phyloP scores from a whole-genome alignment of 2,113 vertebrate species.

The Bettongia penicillata region DNA sequence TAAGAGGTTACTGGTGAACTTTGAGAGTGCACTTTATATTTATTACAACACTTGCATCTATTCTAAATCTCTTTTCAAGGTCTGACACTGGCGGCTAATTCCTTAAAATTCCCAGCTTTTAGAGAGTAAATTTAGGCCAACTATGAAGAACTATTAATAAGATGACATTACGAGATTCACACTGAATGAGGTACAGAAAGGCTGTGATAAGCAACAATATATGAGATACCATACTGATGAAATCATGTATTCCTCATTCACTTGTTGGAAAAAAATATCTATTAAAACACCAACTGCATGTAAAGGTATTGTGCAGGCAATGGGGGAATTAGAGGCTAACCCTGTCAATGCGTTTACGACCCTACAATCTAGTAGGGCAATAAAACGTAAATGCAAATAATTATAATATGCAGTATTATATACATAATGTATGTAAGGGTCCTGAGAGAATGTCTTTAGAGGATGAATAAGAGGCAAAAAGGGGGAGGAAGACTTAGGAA shows the following conservation, averaged over 20 bases:
- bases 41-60: not conserved
- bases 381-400: not conserved
- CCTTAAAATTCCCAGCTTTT: not conserved
- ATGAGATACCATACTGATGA: not conserved
- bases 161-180: not conserved
- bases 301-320: not conserved
- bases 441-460: not conserved
- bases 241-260: not conserved
- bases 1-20: not conserved
- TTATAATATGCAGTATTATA: not conserved
- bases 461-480: not conserved
- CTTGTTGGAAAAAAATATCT: not conserved
- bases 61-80: not conserved
- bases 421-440: not conserved
- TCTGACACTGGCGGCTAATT: not conserved
- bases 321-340: not conserved
- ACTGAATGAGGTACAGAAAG: not conserved
- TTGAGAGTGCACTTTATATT: not conserved
- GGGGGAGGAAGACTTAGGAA: not conserved
- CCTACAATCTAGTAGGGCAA: not conserved
- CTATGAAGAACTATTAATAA: not conserved
- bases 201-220: not conserved
- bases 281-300: not conserved
- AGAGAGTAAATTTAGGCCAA: not conserved
- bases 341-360: not conserved